A percentile compares a stretch with the other conserved stretches of the same genome.
These are phyloP conservation scores for Tanytarsus gracilentus DNA, from an alignment of 2,888 invertebrate species.

Conservation along the genomic window DNA sequence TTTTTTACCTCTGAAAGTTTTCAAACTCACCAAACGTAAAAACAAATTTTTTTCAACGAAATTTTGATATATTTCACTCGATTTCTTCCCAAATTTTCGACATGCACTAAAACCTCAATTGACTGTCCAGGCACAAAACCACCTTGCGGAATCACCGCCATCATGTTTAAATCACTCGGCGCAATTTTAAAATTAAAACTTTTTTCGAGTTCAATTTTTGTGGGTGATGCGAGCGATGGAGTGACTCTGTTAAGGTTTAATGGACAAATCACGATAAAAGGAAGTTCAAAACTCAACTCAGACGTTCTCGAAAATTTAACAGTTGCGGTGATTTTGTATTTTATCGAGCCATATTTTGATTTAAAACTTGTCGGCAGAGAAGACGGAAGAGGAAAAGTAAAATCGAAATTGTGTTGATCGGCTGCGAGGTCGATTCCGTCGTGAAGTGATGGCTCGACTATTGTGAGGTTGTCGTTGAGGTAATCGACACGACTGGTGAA, in stretches of 20 bases:
- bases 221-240: background rate
- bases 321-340: constrained; percentile 7
- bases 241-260: background rate
- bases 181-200: constrained; percentile 6
- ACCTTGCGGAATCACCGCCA: constrained; percentile 49
- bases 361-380: constrained; percentile 6
- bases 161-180: background rate
- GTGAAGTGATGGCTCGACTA: background rate
- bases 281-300: constrained; percentile 11
- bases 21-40: constrained; percentile 36
- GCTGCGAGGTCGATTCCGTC: background rate
- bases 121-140: constrained; percentile 69
- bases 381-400: background rate
- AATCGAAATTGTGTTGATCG: constrained; percentile 5
- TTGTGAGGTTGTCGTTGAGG: background rate
- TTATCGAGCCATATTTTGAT: constrained; percentile 8
- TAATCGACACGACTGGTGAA: background rate
- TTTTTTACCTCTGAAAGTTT: too few species aligned
- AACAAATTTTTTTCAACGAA: constrained; percentile 52
- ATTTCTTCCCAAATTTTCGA: constrained; percentile 66
- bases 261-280: constrained; percentile 17
- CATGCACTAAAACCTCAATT: constrained; percentile 56
- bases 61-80: constrained; percentile 54
- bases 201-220: constrained; percentile 1
- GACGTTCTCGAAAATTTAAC: background rate